phyloP scores from a whole-genome alignment of 2,797 vertebrate genomes.

The Xiphorhynchus erythropygius region DNA sequence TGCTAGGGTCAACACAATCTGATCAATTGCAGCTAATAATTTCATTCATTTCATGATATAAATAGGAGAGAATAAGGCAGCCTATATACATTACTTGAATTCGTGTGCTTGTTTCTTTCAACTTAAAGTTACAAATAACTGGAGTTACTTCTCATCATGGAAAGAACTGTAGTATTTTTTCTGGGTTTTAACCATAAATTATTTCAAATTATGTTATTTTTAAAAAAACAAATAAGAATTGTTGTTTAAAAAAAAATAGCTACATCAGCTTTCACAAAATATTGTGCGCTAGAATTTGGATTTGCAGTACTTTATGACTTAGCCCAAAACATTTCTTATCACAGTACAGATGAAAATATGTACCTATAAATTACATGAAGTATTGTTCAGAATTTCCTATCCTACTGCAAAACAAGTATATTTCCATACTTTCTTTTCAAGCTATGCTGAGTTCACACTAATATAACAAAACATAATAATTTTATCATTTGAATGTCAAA shows the following conservation, averaged over 20 bases:
- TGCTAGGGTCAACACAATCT: neutral
- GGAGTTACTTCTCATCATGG: neutral
- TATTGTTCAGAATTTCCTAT: neutral
- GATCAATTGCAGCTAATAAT: neutral
- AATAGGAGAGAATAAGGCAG: neutral
- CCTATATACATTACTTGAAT: neutral
- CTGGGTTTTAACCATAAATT: neutral
- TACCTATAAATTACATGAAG: neutral
- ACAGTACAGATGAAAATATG: neutral
- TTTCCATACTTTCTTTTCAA: neutral
- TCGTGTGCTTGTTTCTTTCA: neutral
- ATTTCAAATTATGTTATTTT: neutral
- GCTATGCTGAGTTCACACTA: neutral
- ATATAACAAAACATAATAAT: neutral
- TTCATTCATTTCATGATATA: neutral
- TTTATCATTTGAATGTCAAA: neutral
- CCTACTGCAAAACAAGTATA: neutral
- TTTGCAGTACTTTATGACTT: neutral
- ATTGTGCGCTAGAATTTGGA: neutral
- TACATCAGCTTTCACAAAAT: neutral
- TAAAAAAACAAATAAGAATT: neutral
- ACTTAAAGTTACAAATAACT: neutral
- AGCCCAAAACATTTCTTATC: neutral
- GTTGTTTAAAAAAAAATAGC: neutral
- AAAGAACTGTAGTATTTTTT: neutral